Evolutionary conservation across 2,888 invertebrate genomes (phyloP), one percentile per base, ranked within the genome.

Genomic region (Odontothrips loti): DNA sequence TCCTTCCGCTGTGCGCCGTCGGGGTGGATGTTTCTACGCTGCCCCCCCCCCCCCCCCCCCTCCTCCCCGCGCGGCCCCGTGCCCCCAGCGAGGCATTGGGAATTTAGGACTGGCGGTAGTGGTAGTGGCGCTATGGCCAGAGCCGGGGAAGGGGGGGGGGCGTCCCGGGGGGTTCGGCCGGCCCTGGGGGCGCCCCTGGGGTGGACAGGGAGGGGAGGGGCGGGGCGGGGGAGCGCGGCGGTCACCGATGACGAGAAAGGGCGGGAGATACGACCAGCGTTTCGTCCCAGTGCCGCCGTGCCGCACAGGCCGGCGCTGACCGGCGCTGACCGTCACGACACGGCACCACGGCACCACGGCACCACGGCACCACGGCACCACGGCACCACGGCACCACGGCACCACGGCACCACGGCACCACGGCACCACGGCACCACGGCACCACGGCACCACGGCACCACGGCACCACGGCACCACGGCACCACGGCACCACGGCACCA

Each of bases 211-310:
- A 6, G 3, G 34, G 34, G 3, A 6, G 3, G 34, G 34, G 34
- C 34, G 34, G 34, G 58, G 51, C 6, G 34, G 15, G 51, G 51
- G 51, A 12, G 20, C 15, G 58, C 58, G 20, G 58, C 58, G 58
- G 58, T 58, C 58, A 58, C 58, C 58, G 58, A 58, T 58, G 58
- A 58, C 58, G 58, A 58, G 58, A 58, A 58, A 58, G 58, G 58
- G 58, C 58, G 58, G 15, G 20, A 20, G 58, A 58, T 20, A 58
- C 58, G 58, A 58, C 58, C 58, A 17, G 20, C 58, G 58, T 58
- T 20, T 17, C 51, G 58, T 9, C 20, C 20, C 58, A 58, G 58
- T 9, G 20, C 58, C 15, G 48, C 51, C 51, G 12, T 10, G 17
- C 17, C 58, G 58, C 58, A 4, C 15, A 15, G 34, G 34, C 34